A percentile compares a stretch with the other conserved stretches of the same genome.
phyloP scores from a whole-genome alignment of 2,113 vertebrate species.

The Crocuta crocuta region DNA sequence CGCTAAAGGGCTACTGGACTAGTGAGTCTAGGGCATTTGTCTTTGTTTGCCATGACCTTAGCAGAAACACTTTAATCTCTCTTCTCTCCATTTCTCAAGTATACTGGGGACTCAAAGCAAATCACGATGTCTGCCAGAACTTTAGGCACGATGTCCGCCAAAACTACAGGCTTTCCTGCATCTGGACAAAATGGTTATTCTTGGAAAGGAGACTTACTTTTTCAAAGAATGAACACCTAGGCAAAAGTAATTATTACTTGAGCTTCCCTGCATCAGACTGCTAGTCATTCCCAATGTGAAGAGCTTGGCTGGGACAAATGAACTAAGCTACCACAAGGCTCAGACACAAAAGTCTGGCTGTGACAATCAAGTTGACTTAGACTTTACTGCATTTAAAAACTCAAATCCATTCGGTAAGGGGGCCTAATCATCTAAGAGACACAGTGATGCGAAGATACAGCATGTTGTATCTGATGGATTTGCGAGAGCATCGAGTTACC shows the following conservation, averaged over 20 bases:
- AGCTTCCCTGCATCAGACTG: not conserved
- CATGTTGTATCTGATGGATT: not conserved
- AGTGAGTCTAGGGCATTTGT: not conserved
- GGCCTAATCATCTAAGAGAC: not conserved
- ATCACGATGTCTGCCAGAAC: not conserved
- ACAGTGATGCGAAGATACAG: not conserved
- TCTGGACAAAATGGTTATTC: not conserved
- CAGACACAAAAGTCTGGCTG: not conserved
- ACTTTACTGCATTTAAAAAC: not conserved
- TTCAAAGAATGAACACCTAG: not conserved
- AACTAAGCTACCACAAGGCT: not conserved
- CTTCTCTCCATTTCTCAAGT: not conserved
- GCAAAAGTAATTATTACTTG: not conserved
- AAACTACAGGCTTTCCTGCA: not conserved
- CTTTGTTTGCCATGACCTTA: not conserved
- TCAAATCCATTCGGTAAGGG: not conserved
- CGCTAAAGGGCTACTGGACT: not conserved
- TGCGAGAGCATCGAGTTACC: not conserved
- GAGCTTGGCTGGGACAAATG: not conserved
- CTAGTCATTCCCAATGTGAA: not conserved
- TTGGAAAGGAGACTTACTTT: not conserved
- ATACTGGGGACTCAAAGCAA: not conserved
- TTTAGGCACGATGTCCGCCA: not conserved
- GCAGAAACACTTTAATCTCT: not conserved
- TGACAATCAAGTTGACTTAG: not conserved